Base-by-base conservation (phyloP, 1,140 invertebrate genomes). In the Triops longicaudatus region DNA sequence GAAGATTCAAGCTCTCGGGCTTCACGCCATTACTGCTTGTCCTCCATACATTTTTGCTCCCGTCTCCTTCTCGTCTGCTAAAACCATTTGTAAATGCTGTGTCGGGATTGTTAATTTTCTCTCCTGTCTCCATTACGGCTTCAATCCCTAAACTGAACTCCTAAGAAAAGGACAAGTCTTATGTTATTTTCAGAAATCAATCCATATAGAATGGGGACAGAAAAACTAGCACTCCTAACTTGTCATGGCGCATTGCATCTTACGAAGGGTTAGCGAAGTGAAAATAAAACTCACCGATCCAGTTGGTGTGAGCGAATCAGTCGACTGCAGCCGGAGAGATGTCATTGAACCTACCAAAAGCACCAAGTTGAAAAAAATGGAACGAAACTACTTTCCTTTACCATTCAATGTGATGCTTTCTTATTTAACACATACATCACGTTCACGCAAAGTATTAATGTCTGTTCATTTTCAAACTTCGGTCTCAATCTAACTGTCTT, bases 61-160 rank as follows among this genome's bases (percentile, higher is more conserved):
- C 43, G 27, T n/a, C 42, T 11, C 42, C 43, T 76, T 50, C 42
- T 76, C 74, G 10, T 31, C 75, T 28, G 76, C 26, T 43, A 26
- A 72, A 27, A 14, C 37, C 72, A 76, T 50, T 27, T 14, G 74
- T 17, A 75, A 42, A 44, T 44, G 26, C 28, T 50, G 42, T 28
- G 28, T 41, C 26, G 37, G 43, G 7, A 75, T 63, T 27, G 43
- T 22, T 5, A 26, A 63, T 50, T 50, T 43, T 50, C 26, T 63
- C 42, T 43, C 10, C 26, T 26, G 14, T 26, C 26, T 27, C 42
- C 17, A 17, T 28, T 27, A 27, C 26, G 74, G 26, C 41, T 27
- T 41, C 74, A 44, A 75, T n/a, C 41, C 42, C 74, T 42, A 50
- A 41, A 22, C n/a, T 28, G n/a, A 75, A 17, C 28, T 63, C 22